Evolutionary conservation across 2,797 vertebrate species (phyloP), one percentile per base, ranked within the genome.

Genomic region (Micrastur ruficollis): DNA sequence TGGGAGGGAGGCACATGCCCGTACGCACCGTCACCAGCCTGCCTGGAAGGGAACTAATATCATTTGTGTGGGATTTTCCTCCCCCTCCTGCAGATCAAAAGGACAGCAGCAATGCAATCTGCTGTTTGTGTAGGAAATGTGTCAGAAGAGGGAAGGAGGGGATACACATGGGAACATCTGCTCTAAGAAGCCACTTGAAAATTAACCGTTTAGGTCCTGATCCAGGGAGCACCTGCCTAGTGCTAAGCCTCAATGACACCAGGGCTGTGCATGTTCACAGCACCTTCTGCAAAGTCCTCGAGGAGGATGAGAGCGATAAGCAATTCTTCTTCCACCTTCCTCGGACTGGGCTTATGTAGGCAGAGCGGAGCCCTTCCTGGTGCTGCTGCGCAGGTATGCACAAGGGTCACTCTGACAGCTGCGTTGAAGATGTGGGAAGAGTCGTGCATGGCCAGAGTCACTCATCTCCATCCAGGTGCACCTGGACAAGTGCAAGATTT

Each of bases 141-240:
- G 96, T 97, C 97, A 96, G 92, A 96, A 97, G 91, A 95, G 92
- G 96, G 91, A 97, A 98, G 96, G 95, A 96, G 93, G 96, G 97
- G 95, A 95, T 96, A 93, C 97, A 98, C 97, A 97, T 98, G 97
- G 95, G 96, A 98, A 98, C 98, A 98, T 98, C 98, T 98, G 98
- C 90, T 96, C 91, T 81, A 95, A 97, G 97, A 96, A 97, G 66
- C 93, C 95, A 96, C 97, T 98, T 94, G 79, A 94, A 95, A 97
- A 97, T 98, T 97, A 98, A 97, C 97, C 94, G 89, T 94, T 95
- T 94, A 90, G 52, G 44, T 89, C 85, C 95, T 63, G 80, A 67
- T 71, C 20, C 53, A 81, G 70, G 32, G 62, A 72, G 65, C 94
- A 96, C 94, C 93, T 95, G 94, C 86, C 79, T 22, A 32, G 75